A percentile compares a stretch with the other conserved stretches of the same genome.
Conservation (phyloP, 2,797 vertebrate species). For the Chelon labrosus region DNA sequence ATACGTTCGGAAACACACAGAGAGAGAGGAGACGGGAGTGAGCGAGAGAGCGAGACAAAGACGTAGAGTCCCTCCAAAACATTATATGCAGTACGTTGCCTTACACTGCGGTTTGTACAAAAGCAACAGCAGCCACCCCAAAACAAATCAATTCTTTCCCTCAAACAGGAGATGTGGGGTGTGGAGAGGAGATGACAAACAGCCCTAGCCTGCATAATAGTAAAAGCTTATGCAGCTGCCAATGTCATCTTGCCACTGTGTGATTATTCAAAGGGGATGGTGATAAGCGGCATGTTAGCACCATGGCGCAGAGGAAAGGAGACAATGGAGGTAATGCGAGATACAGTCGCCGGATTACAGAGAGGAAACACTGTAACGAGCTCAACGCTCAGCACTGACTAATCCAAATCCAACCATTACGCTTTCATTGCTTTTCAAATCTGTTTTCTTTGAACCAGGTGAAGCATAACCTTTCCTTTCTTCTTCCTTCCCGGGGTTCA, state of each 20-base stretch:
- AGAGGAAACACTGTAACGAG: slow-evolving; percentile 59
- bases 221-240: slow-evolving; percentile 68
- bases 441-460: slow-evolving; percentile 46
- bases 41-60: slow-evolving; percentile 7
- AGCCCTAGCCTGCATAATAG: slow-evolving; percentile 58
- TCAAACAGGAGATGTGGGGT: slow-evolving; percentile 47
- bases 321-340: slow-evolving; percentile 66
- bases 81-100: slow-evolving; percentile 32
- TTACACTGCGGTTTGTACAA: slow-evolving; percentile 44
- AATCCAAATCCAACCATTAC: slow-evolving; percentile 69
- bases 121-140: slow-evolving; percentile 55
- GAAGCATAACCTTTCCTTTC: slow-evolving; percentile 39
- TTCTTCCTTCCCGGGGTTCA: slow-evolving; percentile 29
- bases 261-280: slow-evolving; percentile 67
- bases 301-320: slow-evolving; percentile 45
- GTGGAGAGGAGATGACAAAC: slow-evolving; percentile 64
- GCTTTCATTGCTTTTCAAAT: slow-evolving; percentile 51
- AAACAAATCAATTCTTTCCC: slow-evolving; percentile 63
- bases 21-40: background rate
- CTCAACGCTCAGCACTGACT: slow-evolving; percentile 54
- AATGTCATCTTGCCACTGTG: slow-evolving; percentile 66
- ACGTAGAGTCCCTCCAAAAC: slow-evolving; percentile 21
- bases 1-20: slow-evolving; percentile 2
- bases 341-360: slow-evolving; percentile 62
- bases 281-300: slow-evolving; percentile 64